Evolutionary conservation across 2,888 invertebrate genomes (phyloP).

Genomic region (Amiota communis): DNA sequence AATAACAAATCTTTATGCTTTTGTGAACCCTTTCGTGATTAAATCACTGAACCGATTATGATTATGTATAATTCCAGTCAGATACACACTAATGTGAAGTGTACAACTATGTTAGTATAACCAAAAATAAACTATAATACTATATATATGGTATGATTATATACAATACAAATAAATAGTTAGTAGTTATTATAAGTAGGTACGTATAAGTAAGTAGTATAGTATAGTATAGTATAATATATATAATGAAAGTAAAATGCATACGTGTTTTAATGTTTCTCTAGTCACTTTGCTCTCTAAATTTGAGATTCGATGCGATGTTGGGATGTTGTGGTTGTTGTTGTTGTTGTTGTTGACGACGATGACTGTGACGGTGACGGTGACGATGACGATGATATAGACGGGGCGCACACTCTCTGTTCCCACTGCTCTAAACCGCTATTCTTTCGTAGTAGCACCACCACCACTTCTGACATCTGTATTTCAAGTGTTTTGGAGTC

Average conservation of each 20-base stretch:
- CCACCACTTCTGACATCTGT: constrained; percentile 61
- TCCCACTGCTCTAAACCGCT: constrained; percentile 10
- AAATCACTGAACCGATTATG: too few species aligned
- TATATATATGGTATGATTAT: not conserved
- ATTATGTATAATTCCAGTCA: too few species aligned
- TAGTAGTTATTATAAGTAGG: not conserved
- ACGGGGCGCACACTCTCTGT: constrained; percentile 44
- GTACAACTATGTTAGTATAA: too few species aligned
- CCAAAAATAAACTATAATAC: not conserved
- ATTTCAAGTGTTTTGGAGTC: constrained; percentile 11
- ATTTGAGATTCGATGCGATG: not conserved
- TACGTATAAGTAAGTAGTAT: constrained; percentile 13
- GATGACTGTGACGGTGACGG: too few species aligned
- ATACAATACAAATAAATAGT: not conserved
- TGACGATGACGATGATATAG: not conserved
- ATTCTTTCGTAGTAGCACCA: constrained; percentile 43
- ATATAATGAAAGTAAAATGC: constrained; percentile 23
- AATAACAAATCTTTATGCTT: too few species aligned
- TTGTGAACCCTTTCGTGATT: too few species aligned
- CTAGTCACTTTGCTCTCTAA: not conserved
- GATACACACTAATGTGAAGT: too few species aligned
- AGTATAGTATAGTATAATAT: too few species aligned
- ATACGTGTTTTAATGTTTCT: constrained; percentile 24
- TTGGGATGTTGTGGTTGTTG: not conserved
- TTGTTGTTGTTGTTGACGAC: not conserved